Base-by-base conservation (phyloP, 2,888 invertebrate genomes). In the Rhingia rostrata region DNA sequence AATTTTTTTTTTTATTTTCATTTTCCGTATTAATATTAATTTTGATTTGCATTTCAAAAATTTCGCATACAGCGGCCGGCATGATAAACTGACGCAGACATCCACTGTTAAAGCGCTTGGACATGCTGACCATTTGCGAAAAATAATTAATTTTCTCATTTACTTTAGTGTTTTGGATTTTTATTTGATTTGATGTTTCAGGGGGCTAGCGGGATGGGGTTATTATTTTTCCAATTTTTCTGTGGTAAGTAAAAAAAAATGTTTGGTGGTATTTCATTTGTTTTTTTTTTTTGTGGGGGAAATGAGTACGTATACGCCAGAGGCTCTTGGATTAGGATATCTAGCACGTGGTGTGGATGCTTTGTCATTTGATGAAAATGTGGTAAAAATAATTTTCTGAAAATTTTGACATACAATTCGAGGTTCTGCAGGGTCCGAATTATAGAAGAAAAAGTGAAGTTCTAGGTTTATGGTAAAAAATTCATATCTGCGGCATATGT, bases 111-210 rank as follows among this genome's bases (percentile, higher is more conserved):
- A 49, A 30, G 41, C 45, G 30, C 53, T 66, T 82, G 75, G 81
- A 77, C 81, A 82, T 82, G 82, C 77, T 49, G 32, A 10, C 47
- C 43, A 12, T 69, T 51, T 75, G 63, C 51, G 63, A 69, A 81
- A 14, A 81, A 14, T 54, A 63, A 49, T 49, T 61, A 39, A 73
- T 54, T 30, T 60, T 22, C 47, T 60, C 1, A 60, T 12, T 9
- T 22, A 35, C 32, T 49, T 54, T 61, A 6, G 3, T 14, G 14
- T 30, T 9, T 10, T 9, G 6, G 12, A 0, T 3, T 22, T 7
- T 30, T 43, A 45, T 14, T 49, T 30, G 6, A 7, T 4, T 14
- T 14, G 47, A 6, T 6, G 49, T 70, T 69, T 78, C 54, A 49
- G 64, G 1, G 39, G n/a, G 7, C 6, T 22, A 35, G 7, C 14